A percentile compares a stretch with the other conserved stretches of the same genome.
Conservation (phyloP, 2,113 vertebrate genomes). For the Mustelus asterias region DNA sequence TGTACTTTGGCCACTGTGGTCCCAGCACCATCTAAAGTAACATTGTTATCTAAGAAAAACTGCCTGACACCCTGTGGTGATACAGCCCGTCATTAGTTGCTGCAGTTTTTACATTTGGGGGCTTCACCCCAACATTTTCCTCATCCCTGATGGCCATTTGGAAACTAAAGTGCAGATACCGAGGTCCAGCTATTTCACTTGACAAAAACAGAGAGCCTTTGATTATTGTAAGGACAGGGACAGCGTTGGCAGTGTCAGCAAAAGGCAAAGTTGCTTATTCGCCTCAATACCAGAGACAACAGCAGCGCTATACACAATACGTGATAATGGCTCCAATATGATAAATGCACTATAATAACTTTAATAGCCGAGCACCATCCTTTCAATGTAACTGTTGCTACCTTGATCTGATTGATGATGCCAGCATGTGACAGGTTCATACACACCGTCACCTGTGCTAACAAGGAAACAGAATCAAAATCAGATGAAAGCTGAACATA, state of each 20-base stretch:
- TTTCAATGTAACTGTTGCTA: background rate
- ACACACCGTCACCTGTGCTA: background rate
- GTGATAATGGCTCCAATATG: background rate
- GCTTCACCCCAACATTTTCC: background rate
- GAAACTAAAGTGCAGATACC: background rate
- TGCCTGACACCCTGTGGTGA: background rate
- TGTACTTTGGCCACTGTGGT: background rate
- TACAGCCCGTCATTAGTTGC: background rate
- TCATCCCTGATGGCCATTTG: background rate
- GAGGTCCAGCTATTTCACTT: background rate
- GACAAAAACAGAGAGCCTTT: background rate
- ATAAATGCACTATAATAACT: background rate
- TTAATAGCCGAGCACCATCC: background rate
- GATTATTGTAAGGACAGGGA: background rate
- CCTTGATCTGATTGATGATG: background rate
- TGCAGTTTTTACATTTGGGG: background rate
- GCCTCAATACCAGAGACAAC: background rate
- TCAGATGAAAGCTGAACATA: background rate
- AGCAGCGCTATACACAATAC: background rate
- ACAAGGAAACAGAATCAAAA: background rate
- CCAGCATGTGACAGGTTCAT: background rate
- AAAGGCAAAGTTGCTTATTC: background rate
- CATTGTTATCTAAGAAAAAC: background rate
- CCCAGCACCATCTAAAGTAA: conserved; percentile 20
- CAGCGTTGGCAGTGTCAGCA: background rate